Base-by-base conservation (phyloP, 2,797 vertebrate genomes). In the Amblyraja radiata region DNA sequence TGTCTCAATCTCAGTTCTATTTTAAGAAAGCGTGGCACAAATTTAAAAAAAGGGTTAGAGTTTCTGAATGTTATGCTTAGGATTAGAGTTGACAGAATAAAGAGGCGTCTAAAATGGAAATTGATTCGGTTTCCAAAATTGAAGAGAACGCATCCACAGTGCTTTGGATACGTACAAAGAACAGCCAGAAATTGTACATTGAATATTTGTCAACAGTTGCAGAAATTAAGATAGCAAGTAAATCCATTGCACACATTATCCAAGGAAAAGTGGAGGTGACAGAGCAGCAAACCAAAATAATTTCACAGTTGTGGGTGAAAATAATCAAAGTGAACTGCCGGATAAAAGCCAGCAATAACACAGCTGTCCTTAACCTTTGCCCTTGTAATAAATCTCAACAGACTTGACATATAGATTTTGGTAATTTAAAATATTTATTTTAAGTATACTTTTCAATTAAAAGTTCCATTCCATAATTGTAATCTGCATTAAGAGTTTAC, bases 391-490 rank as follows among this genome's bases (percentile, higher is more conserved):
- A 86, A 86, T 86, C 13, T 32, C 63, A 32, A 88, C 65, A 68
- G n/a, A 32, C 61, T 65, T 32, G 23, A 63, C 28, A 68, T 32
- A 9, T 68, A 88, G 61, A 68, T 88, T 65, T 73, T 73, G 23
- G 90, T 92, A 39, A 92, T 36, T 92, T 92, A 74, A 76, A 92
- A 92, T 71, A 92, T 92, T 92, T 92, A 92, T 92, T 92, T 74
- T 76, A 76, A 25, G 71, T 54, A 76, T 92, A 86, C 25, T 74
- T 84, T 92, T 92, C 73, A 74, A 71, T 76, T 92, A 92, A 92
- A 92, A 92, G 90, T 92, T 92, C 68, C 90, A 92, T 54, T 92
- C 25, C 39, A 58, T 92, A 92, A 74, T 74, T 76, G 68, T 39
- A 54, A 92, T 76, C 23, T 92, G 90, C 76, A 73, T 92, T 54